Percentiles rank a stretch among this genome's conserved stretches.
These are phyloP conservation scores for Notospermus geniculatus DNA, from an alignment of 1,140 invertebrate genomes.

Conservation along the genomic window DNA sequence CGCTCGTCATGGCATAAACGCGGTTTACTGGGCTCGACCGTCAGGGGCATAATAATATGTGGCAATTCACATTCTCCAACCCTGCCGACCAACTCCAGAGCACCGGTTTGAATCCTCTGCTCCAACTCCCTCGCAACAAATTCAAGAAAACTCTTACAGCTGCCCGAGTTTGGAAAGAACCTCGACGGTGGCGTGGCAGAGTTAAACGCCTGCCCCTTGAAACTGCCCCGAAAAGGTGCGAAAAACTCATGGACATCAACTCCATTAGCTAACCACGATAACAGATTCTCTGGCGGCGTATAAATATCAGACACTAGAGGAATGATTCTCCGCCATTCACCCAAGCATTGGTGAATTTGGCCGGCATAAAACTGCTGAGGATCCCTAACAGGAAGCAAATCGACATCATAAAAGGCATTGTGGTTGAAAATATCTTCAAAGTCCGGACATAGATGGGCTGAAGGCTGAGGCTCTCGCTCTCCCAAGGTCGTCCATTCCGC, in stretches of 20 bases:
- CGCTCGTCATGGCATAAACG: neutral
- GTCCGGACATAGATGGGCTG: neutral
- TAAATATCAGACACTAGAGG: neutral
- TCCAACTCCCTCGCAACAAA: too few species aligned
- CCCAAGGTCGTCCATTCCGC: conserved; percentile 16
- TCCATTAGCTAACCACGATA: conserved; percentile 15
- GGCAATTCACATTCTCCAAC: neutral
- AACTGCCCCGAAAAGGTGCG: conserved; percentile 16
- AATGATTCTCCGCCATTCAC: conserved; percentile 1
- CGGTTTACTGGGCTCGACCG: neutral
- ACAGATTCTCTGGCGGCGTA: neutral
- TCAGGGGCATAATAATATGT: neutral
- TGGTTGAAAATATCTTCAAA: neutral
- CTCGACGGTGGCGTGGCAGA: neutral
- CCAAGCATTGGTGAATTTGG: conserved; percentile 11
- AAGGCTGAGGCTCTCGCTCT: conserved; percentile 9
- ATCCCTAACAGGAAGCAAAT: conserved; percentile 9
- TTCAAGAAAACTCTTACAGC: neutral
- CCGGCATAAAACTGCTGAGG: conserved; percentile 13
- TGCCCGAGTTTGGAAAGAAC: neutral
- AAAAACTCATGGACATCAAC: conserved; percentile 19
- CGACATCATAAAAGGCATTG: neutral
- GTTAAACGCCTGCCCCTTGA: conserved; percentile 12
- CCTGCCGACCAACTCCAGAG: neutral
- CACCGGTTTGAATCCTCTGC: neutral